Conservation (phyloP, 2,113 vertebrate species). For the Gracilinanus agilis region DNA sequence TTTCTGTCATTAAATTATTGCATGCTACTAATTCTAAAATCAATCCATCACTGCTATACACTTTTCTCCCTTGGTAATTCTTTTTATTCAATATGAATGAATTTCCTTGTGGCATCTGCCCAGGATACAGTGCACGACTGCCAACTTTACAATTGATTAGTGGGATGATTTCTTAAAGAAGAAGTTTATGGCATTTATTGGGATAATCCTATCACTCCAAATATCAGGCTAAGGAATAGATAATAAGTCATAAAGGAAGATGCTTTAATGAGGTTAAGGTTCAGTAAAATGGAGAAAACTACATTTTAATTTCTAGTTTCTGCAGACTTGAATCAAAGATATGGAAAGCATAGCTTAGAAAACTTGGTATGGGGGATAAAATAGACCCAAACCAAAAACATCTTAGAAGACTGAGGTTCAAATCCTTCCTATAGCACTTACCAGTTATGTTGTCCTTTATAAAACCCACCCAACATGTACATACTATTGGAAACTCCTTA, state of each 20-base stretch:
- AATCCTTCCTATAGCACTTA: neutral
- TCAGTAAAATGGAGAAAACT: neutral
- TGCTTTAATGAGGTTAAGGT: neutral
- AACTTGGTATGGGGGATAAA: neutral
- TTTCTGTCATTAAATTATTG: neutral
- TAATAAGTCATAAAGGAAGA: neutral
- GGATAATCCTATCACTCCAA: neutral
- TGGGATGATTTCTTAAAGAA: neutral
- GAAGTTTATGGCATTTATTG: neutral
- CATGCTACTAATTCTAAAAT: neutral
- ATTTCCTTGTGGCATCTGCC: neutral
- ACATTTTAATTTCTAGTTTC: neutral
- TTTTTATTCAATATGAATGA: neutral
- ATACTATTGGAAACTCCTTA: neutral
- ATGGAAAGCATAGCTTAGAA: neutral
- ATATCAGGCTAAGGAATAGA: neutral
- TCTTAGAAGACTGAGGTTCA: neutral
- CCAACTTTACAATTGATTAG: neutral
- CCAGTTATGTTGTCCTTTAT: neutral
- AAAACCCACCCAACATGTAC: neutral
- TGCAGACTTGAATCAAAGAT: neutral
- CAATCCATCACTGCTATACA: neutral
- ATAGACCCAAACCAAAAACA: neutral
- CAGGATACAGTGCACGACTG: neutral
- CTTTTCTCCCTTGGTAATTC: neutral